Evolutionary conservation across 1,140 invertebrate genomes (phyloP), one percentile per base, ranked within the genome.

Genomic region (Cherax destructor): DNA sequence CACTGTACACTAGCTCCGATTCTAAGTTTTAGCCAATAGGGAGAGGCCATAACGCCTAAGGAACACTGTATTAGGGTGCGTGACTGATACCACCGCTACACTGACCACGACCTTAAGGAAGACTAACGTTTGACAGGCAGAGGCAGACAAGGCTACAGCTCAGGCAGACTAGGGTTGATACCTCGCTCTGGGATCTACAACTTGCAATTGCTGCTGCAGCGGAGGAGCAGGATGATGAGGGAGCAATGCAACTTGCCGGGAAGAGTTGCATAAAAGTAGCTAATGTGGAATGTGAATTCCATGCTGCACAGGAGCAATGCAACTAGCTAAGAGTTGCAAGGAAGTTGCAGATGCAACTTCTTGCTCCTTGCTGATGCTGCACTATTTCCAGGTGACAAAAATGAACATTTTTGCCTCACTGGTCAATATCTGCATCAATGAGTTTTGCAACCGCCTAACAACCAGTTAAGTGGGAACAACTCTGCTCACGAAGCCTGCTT

Each of bases 51-150:
- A 88, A 61, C 76, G 79, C 47, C 81, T 81, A 52, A 90, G 81
- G 81, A 90, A 84, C 88, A 90, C 88, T 90, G 74, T 76, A 84
- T 90, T 78, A 78, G 88, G 87, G 88, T 72, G 81, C 83, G 74
- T 86, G 74, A 79, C 83, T n/a, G 80, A 72, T 72, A 91, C 89
- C 89, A 91, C 89, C 76, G 81, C 88, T 65, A 85, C 89, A 85
- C 89, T 91, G 52, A 91, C 89, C 89, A 85, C 83, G 72, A 86
- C 83, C 83, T 91, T 85, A 74, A 86, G 89, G 83, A 91, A 86
- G 83, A 85, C 83, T 91, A 91, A 83, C 83, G 89, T 83, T 91
- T 91, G 74, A 91, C 89, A 91, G 89, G 89, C 89, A 91, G 89
- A 91, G 89, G 89, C 89, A 91, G 83, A 79, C 76, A 49, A 91